A percentile compares a stretch with the other conserved stretches of the same genome.
Evolutionary conservation across 2,888 invertebrate species (phyloP).

Genomic region (Epirrita christyi): DNA sequence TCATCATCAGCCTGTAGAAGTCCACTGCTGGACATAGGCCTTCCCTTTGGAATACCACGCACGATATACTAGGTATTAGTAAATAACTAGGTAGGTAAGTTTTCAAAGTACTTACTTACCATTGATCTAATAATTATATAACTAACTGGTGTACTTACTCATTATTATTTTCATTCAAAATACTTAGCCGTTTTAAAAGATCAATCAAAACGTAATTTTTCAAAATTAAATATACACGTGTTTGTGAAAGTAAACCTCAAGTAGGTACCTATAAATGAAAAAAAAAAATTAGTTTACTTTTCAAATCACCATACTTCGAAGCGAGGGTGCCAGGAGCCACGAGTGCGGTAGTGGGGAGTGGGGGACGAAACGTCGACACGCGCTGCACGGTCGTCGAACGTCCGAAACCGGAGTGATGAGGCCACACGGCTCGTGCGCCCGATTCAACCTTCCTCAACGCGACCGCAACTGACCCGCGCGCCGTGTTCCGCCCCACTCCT

Average conservation of each 20-base stretch:
- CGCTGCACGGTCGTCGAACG: conserved; percentile 83
- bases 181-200: no score
- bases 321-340: conserved; percentile 53
- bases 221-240: no score
- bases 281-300: background rate
- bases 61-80: no score
- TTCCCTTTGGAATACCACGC: no score
- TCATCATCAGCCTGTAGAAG: no score
- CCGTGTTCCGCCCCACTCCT: conserved; percentile 40
- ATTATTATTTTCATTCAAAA: no score
- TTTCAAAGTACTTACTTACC: no score
- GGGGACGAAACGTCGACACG: conserved; percentile 79
- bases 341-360: conserved; percentile 52
- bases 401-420: conserved; percentile 73
- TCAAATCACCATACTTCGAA: background rate
- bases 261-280: background rate
- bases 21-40: no score
- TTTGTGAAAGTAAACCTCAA: background rate
- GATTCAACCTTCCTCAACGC: conserved; percentile 85
- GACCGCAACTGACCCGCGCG: conserved; percentile 83
- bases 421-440: conserved; percentile 80
- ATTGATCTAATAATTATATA: no score
- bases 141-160: no score
- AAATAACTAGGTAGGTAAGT: no score
- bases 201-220: no score